Evolutionary conservation across 2,113 vertebrate genomes (phyloP).

Genomic region (Halcyon senegalensis): DNA sequence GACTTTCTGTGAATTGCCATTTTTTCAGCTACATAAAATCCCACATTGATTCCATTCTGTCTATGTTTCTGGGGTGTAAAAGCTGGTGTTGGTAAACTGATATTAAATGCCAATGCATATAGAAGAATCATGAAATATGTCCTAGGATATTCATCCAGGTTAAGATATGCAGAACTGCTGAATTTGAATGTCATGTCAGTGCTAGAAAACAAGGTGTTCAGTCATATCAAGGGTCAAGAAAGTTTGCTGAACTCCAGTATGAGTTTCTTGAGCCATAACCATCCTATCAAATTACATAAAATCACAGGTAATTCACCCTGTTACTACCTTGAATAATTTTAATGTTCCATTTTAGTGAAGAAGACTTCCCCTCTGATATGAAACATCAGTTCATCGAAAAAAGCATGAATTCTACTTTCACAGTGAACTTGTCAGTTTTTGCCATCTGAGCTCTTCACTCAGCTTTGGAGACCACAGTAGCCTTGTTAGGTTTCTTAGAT

Average conservation of each 20-base stretch:
- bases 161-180: background rate
- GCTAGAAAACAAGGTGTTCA: background rate
- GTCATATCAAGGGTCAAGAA: background rate
- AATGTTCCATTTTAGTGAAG: background rate
- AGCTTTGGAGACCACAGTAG: constrained; percentile 14
- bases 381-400: background rate
- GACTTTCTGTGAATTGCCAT: background rate
- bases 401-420: background rate
- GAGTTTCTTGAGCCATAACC: background rate
- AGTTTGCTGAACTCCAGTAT: background rate
- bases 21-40: background rate
- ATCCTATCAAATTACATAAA: background rate
- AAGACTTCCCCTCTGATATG: background rate
- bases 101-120: background rate
- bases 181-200: background rate
- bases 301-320: background rate
- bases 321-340: background rate
- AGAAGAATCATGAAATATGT: background rate
- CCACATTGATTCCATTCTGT: background rate
- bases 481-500: constrained; percentile 43
- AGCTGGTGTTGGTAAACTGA: background rate
- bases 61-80: background rate
- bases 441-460: background rate
- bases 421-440: background rate
- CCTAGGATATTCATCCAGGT: background rate